Evolutionary conservation across 1,140 invertebrate genomes (phyloP).

Genomic region (Eriocheir sinensis): DNA sequence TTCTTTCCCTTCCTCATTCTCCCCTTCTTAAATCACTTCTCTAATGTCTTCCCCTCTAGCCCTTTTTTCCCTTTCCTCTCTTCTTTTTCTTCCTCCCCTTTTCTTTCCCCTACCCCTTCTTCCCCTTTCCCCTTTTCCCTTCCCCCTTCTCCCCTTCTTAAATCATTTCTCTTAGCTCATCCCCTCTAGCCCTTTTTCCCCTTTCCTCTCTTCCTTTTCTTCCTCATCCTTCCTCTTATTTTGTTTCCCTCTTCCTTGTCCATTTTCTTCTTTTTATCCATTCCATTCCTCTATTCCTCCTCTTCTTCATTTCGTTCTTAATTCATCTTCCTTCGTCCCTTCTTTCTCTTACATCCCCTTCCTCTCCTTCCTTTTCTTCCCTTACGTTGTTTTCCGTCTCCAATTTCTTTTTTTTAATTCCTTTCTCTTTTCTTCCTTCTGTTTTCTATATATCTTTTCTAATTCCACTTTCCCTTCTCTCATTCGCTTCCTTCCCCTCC

Average conservation of each 20-base stretch:
- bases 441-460: too few species aligned
- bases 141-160: slow-evolving; percentile 43
- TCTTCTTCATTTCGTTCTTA: not conserved
- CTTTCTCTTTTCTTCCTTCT: too few species aligned
- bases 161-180: not conserved
- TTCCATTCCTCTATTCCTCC: not conserved
- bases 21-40: not conserved
- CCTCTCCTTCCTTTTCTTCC: too few species aligned
- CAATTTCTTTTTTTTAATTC: too few species aligned
- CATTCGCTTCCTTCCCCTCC: too few species aligned
- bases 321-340: too few species aligned
- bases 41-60: too few species aligned
- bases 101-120: not conserved
- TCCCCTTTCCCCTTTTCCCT: not conserved
- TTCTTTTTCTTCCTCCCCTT: slow-evolving; percentile 30
- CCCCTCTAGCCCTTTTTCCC: slow-evolving; percentile 43
- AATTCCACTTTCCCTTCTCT: too few species aligned
- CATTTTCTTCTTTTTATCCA: not conserved
- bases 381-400: too few species aligned
- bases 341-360: too few species aligned
- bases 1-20: not conserved
- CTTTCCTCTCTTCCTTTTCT: not conserved
- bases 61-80: not conserved
- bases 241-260: not conserved
- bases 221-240: not conserved